Percentiles rank a stretch among this genome's conserved stretches.
Evolutionary conservation across 1,140 invertebrate genomes (phyloP).

Genomic region (Pinna nobilis): DNA sequence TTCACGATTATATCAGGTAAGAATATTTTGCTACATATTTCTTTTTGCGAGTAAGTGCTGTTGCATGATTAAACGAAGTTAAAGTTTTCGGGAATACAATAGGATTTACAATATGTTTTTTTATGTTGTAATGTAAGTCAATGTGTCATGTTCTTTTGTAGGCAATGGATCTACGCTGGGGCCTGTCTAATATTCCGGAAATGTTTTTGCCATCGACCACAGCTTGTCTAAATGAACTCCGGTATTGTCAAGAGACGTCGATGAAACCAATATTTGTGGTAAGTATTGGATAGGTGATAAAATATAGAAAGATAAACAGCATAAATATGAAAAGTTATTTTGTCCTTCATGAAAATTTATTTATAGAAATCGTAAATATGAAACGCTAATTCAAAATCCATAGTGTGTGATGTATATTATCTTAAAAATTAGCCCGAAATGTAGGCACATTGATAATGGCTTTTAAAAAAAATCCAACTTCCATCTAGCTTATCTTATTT

Average conservation of each 20-base stretch:
- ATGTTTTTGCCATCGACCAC: conserved; percentile 99
- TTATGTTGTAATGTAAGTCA: too few species aligned
- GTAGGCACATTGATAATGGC: too few species aligned
- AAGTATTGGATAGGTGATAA: conserved; percentile 10
- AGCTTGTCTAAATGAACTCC: conserved; percentile 94
- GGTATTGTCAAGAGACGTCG: conserved; percentile 94
- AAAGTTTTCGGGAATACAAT: too few species aligned
- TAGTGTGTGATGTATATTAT: not conserved
- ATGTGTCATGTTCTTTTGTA: conserved; percentile 72
- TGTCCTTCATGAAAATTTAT: not conserved
- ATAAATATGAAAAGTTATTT: not conserved
- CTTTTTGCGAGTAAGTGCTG: too few species aligned
- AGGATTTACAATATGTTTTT: too few species aligned
- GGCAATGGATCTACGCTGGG: conserved; percentile 99
- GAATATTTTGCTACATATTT: too few species aligned
- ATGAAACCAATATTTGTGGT: conserved; percentile 94
- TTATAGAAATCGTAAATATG: not conserved
- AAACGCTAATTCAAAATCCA: not conserved
- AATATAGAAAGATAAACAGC: not conserved
- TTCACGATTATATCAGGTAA: too few species aligned
- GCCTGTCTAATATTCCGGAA: conserved; percentile 89
- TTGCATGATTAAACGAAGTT: too few species aligned
- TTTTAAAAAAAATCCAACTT: too few species aligned
- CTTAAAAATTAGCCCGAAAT: not conserved
- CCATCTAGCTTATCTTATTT: too few species aligned